Evolutionary conservation across 2,888 invertebrate genomes (phyloP), one percentile per base, ranked within the genome.

Genomic region (Lasioglossum vierecki): DNA sequence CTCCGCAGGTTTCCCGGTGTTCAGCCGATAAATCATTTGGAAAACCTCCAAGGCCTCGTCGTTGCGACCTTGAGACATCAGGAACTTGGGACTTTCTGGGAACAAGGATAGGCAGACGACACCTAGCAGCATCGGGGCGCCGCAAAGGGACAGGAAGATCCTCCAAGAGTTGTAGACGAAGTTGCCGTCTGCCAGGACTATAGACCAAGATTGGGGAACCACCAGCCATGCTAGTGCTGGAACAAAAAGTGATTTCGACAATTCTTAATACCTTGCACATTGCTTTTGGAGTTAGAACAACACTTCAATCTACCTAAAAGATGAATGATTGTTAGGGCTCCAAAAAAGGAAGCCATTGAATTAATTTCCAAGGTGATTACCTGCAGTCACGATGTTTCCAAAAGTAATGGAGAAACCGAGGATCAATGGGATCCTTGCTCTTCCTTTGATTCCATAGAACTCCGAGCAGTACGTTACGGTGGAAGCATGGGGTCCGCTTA

Each of bases 21-120:
- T 98, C 78, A 96, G 92, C 0, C 95, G 93, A 93, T 97, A 98
- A 41, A 98, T 97, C 88, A 92, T 95, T 85, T 95, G 95, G 88
- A 97, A 96, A 4, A 97, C 96, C 5, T 95, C 91, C 88, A 97
- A 92, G 0, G 97, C 97, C 91, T 97, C 96, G 15, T 96, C 96
- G 85, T 96, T 96, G 71, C 96, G 95, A 0, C 97, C 97, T 72
- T 96, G 95, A 1, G 97, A 96, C 96, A 98, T 97, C 5, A 98
- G 95, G 94, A 97, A 98, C 94, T 97, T 97, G 8, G 98, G 98
- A 93, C 97, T 98, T 94, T 98, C 98, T 0, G 98, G 97, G 81
- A 97, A 95, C 85, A 96, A 96, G 85, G 96, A 95, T 77, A 97
- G 95, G 0, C 96, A 95, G 53, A 97, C 85, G 0, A 97, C 97